Conservation (phyloP, 2,113 vertebrate genomes). For the Oostethus manadensis region DNA sequence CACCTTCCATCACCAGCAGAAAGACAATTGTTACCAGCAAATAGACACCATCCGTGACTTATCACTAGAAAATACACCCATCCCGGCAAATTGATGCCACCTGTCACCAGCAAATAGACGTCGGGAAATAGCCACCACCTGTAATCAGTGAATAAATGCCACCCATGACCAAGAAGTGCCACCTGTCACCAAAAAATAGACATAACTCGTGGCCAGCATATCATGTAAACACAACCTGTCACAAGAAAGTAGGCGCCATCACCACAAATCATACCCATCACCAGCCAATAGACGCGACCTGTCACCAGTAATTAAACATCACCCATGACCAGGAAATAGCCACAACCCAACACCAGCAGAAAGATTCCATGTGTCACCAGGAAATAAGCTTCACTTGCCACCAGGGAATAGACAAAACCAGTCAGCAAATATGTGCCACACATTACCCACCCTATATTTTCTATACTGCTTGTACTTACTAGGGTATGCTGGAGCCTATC, state of each 20-base stretch:
- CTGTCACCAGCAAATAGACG: not conserved
- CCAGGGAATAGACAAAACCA: not conserved
- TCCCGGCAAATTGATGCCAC: not conserved
- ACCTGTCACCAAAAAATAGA: not conserved
- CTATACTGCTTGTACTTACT: too few relatives aligned
- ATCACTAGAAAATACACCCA: not conserved
- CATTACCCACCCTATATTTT: too few relatives aligned
- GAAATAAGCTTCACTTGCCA: not conserved
- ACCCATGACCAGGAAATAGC: too few relatives aligned
- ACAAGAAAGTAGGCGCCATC: not conserved
- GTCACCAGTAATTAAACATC: too few relatives aligned
- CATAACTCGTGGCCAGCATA: not conserved
- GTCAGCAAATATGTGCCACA: too few relatives aligned
- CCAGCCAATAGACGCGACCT: too few relatives aligned
- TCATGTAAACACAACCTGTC: not conserved
- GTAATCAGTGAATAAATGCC: not conserved
- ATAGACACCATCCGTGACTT: not conserved
- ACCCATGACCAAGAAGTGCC: not conserved
- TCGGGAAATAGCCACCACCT: not conserved
- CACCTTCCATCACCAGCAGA: not conserved
- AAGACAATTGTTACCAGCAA: not conserved
- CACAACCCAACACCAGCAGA: constrained; percentile 36
- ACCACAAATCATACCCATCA: too few relatives aligned
- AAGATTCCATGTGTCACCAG: constrained; percentile 50
- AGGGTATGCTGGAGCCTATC: too few relatives aligned